These are phyloP conservation scores for Holocentrus rufus DNA, from an alignment of 2,797 vertebrate species.

Conservation along the genomic window DNA sequence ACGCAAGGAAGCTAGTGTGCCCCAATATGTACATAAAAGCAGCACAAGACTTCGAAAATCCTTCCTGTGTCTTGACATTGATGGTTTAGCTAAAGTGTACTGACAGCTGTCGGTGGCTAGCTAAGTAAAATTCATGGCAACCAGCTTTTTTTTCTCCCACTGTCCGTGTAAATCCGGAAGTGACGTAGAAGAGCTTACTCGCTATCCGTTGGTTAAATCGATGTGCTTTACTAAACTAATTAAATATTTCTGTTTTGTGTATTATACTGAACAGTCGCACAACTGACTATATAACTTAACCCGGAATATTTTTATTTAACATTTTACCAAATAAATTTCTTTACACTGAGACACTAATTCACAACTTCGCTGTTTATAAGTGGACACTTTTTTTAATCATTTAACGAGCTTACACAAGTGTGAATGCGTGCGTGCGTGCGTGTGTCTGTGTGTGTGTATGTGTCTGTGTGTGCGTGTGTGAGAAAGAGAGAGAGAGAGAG, in stretches of 20 bases:
- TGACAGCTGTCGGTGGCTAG: conserved; percentile 66
- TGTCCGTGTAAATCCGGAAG: conserved; percentile 70
- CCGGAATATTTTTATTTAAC: too few relatives aligned
- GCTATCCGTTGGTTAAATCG: too few relatives aligned
- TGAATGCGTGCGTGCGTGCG: too few relatives aligned
- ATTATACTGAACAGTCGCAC: too few relatives aligned
- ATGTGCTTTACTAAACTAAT: neutral
- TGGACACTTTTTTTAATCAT: conserved; percentile 3
- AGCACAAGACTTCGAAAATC: conserved; percentile 59
- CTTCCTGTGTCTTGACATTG: conserved; percentile 75
- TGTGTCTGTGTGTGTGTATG: conserved; percentile 19
- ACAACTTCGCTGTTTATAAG: conserved; percentile 11
- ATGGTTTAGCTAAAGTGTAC: conserved; percentile 60
- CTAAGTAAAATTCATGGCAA: conserved; percentile 73
- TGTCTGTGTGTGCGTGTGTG: conserved; percentile 30
- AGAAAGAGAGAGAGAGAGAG: too few relatives aligned
- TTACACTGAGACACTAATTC: neutral
- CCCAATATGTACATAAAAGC: conserved; percentile 61
- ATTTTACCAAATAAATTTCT: neutral
- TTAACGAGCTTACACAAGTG: too few relatives aligned
- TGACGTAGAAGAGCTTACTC: conserved; percentile 53
- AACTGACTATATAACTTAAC: too few relatives aligned
- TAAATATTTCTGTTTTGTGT: too few relatives aligned
- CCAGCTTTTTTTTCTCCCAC: conserved; percentile 66
- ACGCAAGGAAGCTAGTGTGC: conserved; percentile 49